Conservation (phyloP, 92 coral and sea anemone genomes). For the Heteractis magnifica region DNA sequence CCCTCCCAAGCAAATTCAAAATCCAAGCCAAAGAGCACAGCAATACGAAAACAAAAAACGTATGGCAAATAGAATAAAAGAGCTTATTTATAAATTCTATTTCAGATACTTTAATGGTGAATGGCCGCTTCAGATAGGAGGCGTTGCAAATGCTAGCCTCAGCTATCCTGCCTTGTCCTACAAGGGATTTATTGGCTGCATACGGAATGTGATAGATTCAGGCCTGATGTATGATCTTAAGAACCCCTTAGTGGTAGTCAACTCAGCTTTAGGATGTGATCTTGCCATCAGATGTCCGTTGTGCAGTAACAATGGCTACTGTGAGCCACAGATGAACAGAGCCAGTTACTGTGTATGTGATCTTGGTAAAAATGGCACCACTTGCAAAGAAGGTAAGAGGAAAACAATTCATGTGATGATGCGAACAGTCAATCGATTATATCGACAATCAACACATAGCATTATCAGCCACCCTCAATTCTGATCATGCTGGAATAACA, state of each 20-base stretch:
- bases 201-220: conserved; percentile 73
- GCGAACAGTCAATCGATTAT: too few species aligned
- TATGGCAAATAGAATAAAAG: not conserved
- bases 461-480: too few species aligned
- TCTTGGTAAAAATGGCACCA: conserved; percentile 59
- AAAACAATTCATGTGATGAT: too few species aligned
- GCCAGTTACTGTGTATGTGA: conserved; percentile 68
- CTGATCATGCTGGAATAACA: too few species aligned
- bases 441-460: too few species aligned
- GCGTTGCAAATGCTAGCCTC: conserved; percentile 63
- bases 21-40: too few species aligned
- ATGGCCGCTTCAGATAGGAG: conserved; percentile 88
- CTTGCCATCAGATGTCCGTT: conserved; percentile 51
- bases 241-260: conserved; percentile 64
- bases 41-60: too few species aligned
- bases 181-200: conserved; percentile 82
- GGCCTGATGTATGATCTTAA: conserved; percentile 82
- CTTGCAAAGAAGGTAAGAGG: conserved; percentile 57
- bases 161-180: conserved; percentile 62
- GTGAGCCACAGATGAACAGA: conserved; percentile 66
- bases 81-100: not conserved
- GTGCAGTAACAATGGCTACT: conserved; percentile 77
- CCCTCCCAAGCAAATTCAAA: too few species aligned
- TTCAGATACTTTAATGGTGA: conserved; percentile 82
- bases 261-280: conserved; percentile 65